These are phyloP conservation scores for Anarrhichthys ocellatus DNA, from an alignment of 2,113 vertebrate species.

Conservation along the genomic window DNA sequence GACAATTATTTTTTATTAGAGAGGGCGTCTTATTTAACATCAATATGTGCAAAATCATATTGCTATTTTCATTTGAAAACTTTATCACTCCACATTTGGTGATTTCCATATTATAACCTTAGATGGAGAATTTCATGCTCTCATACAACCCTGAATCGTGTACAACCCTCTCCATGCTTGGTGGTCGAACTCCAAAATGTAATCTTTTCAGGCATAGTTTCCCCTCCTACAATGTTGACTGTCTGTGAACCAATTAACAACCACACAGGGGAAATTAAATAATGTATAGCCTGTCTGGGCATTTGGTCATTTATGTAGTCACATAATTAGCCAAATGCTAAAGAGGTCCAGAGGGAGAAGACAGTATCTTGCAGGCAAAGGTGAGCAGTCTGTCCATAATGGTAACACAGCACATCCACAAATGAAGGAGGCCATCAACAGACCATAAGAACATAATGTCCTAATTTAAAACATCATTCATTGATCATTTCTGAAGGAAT, in stretches of 20 bases:
- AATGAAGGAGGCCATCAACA: slow-evolving; percentile 51
- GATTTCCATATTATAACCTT: neutral
- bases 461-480: neutral
- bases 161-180: neutral
- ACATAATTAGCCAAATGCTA: slow-evolving; percentile 32
- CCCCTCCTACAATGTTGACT: neutral
- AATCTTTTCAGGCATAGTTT: neutral
- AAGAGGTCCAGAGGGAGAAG: slow-evolving; percentile 24
- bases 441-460: slow-evolving; percentile 7
- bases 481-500: slow-evolving; percentile 2
- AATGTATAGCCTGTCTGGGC: slow-evolving; percentile 15
- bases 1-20: neutral
- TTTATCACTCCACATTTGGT: neutral
- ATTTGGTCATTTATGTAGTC: slow-evolving; percentile 27
- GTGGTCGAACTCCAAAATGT: neutral
- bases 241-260: neutral
- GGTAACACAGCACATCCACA: slow-evolving; percentile 51
- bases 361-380: slow-evolving; percentile 30
- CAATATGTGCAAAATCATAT: too few species aligned
- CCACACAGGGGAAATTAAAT: slow-evolving; percentile 4
- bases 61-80: neutral
- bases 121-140: slow-evolving; percentile 1
- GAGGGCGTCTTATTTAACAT: neutral
- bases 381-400: slow-evolving; percentile 8
- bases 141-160: neutral